Conservation (phyloP, 1,140 invertebrate species). For the Philotrypesis tridentata region DNA sequence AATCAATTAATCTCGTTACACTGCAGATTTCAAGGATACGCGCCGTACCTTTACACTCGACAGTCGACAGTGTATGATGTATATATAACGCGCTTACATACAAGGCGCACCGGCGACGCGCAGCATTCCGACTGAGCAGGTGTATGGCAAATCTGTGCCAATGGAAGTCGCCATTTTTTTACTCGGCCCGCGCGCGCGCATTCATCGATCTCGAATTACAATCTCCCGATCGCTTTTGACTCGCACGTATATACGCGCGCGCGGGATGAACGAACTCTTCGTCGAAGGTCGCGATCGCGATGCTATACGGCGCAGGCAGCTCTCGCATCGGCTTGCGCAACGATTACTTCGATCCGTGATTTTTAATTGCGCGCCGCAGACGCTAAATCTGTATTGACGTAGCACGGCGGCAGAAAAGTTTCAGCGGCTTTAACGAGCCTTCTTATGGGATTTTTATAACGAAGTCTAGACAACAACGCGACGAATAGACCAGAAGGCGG, state of each 20-base stretch:
- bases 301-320: too few species aligned
- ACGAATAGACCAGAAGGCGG: background rate
- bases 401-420: background rate
- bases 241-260: too few species aligned
- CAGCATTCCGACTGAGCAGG: too few species aligned
- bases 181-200: conserved; percentile 3
- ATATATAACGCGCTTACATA: background rate
- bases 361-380: too few species aligned
- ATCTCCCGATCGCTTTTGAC: conserved; percentile 34
- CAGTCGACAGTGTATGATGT: background rate
- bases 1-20: conserved; percentile 39
- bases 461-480: background rate
- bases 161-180: conserved; percentile 33
- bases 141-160: conserved; percentile 16
- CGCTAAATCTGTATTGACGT: too few species aligned
- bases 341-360: too few species aligned
- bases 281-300: background rate
- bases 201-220: conserved; percentile 45
- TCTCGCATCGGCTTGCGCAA: background rate
- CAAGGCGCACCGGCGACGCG: too few species aligned
- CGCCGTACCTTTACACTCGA: too few species aligned
- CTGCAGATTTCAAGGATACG: conserved; percentile 27
- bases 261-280: conserved; percentile 41
- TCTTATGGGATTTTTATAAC: background rate
- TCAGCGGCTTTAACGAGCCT: background rate